A percentile compares a stretch with the other conserved stretches of the same genome.
These are phyloP conservation scores for Neoscelio sp. DNA, from an alignment of 2,888 invertebrate genomes.

Conservation along the genomic window DNA sequence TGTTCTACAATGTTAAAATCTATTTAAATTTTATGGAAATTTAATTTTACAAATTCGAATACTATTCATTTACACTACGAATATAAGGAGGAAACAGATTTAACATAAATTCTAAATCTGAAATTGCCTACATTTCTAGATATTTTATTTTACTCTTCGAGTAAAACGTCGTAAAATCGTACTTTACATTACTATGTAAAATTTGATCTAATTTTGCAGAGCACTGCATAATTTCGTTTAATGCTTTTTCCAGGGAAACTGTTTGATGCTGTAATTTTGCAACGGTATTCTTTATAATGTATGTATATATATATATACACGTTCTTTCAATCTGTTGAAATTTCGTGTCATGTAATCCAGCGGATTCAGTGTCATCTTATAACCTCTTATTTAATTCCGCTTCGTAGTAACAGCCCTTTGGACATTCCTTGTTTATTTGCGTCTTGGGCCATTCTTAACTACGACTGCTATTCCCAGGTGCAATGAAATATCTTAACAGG, in stretches of 20 bases:
- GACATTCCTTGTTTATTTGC: slow-evolving; percentile 45
- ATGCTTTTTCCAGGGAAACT: slow-evolving; percentile 3
- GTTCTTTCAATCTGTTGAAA: slow-evolving; percentile 30
- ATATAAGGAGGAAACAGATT: slow-evolving; percentile 18
- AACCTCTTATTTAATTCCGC: slow-evolving; percentile 33
- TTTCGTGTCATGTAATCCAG: slow-evolving; percentile 34
- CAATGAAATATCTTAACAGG: slow-evolving; percentile 4
- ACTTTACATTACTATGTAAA: slow-evolving; percentile 38
- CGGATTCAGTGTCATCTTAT: slow-evolving; percentile 46
- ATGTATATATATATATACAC: slow-evolving; percentile 15
- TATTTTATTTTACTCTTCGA: slow-evolving; percentile 13
- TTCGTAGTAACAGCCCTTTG: slow-evolving; percentile 23
- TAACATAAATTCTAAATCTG: slow-evolving; percentile 20
- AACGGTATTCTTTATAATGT: slow-evolving; percentile 17
- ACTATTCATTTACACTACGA: neutral
- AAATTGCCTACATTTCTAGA: neutral
- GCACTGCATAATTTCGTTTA: slow-evolving; percentile 31
- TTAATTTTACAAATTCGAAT: slow-evolving; percentile 14
- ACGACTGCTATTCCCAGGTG: slow-evolving; percentile 17
- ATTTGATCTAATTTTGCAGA: slow-evolving; percentile 42
- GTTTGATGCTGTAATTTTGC: slow-evolving; percentile 26
- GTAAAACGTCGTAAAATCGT: slow-evolving; percentile 31
- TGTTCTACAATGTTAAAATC: neutral
- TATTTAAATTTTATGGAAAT: slow-evolving; percentile 9
- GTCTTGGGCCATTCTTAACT: neutral